A percentile compares a stretch with the other conserved stretches of the same genome.
These are phyloP conservation scores for Girardinus metallicus DNA, from an alignment of 2,797 vertebrate genomes.

Conservation along the genomic window DNA sequence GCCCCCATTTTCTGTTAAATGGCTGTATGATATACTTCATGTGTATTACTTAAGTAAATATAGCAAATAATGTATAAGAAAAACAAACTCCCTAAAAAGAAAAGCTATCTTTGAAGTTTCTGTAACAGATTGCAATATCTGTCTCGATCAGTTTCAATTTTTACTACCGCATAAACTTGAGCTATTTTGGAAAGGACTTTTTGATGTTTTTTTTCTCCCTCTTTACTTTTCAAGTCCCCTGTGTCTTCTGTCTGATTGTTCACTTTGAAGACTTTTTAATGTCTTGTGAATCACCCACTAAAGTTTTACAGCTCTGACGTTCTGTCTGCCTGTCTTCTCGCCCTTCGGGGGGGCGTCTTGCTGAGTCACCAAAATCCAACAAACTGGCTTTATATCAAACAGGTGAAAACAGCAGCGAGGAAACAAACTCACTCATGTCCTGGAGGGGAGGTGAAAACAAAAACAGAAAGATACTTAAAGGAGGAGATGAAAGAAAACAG, in stretches of 20 bases:
- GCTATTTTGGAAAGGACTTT: conserved; percentile 9
- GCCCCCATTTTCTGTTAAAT: neutral
- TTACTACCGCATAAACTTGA: neutral
- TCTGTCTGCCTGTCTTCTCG: conserved; percentile 13
- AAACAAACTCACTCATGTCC: conserved; percentile 1
- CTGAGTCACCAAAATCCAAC: conserved; percentile 22
- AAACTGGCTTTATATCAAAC: conserved; percentile 37
- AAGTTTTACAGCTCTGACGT: conserved; percentile 22
- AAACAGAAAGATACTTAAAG: neutral
- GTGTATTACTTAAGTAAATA: neutral
- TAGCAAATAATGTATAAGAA: neutral
- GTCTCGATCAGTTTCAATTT: conserved; percentile 3
- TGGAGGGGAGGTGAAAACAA: neutral
- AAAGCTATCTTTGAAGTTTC: neutral
- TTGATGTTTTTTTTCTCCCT: conserved; percentile 4
- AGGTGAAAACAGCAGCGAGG: conserved; percentile 3
- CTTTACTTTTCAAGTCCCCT: neutral
- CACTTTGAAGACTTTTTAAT: conserved; percentile 32
- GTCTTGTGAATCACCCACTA: conserved; percentile 40
- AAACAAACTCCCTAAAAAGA: neutral
- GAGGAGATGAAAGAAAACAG: neutral
- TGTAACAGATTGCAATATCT: neutral
- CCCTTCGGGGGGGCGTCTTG: conserved; percentile 6
- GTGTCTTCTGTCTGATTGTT: conserved; percentile 13
- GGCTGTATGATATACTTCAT: neutral